Evolutionary conservation across 2,113 vertebrate genomes (phyloP).

Genomic region (Larimichthys crocea): DNA sequence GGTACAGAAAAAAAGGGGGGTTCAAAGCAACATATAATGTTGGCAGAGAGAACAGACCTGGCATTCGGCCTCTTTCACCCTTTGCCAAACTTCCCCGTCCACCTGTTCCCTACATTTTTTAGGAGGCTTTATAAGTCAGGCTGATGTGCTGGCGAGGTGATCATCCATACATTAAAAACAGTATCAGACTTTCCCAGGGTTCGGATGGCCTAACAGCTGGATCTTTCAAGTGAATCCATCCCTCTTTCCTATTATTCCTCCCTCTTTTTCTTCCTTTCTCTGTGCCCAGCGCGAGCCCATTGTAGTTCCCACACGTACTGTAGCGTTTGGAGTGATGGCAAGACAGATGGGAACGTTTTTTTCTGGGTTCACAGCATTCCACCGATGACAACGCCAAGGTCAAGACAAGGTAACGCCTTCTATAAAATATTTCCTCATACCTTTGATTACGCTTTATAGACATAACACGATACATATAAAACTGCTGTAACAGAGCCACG

Average conservation of each 20-base stretch:
- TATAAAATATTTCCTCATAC: constrained; percentile 24
- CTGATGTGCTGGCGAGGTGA: constrained; percentile 69
- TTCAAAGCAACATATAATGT: constrained; percentile 58
- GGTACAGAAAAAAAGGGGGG: neutral
- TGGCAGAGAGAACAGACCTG: constrained; percentile 70
- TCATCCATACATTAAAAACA: constrained; percentile 65
- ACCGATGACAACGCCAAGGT: constrained; percentile 59
- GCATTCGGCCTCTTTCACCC: constrained; percentile 61
- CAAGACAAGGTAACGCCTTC: constrained; percentile 47
- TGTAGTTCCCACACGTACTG: constrained; percentile 73
- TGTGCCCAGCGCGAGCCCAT: constrained; percentile 58
- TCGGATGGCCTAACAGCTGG: constrained; percentile 86
- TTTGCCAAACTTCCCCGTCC: constrained; percentile 68
- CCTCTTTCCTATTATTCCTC: constrained; percentile 57
- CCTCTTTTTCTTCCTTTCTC: constrained; percentile 52
- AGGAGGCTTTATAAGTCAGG: constrained; percentile 69
- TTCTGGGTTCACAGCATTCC: constrained; percentile 55
- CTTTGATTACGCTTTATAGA: constrained; percentile 23
- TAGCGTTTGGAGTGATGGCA: constrained; percentile 74
- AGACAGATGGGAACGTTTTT: constrained; percentile 80
- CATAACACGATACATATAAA: constrained; percentile 7
- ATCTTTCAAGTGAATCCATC: constrained; percentile 71
- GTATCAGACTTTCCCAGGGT: constrained; percentile 87
- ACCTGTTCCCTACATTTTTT: constrained; percentile 78
- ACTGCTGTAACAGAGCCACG: neutral